A percentile compares a stretch with the other conserved stretches of the same genome.
phyloP scores from a whole-genome alignment of 30 jellyfish, hydroid and myxozoan species.

The Aurelia sp. region DNA sequence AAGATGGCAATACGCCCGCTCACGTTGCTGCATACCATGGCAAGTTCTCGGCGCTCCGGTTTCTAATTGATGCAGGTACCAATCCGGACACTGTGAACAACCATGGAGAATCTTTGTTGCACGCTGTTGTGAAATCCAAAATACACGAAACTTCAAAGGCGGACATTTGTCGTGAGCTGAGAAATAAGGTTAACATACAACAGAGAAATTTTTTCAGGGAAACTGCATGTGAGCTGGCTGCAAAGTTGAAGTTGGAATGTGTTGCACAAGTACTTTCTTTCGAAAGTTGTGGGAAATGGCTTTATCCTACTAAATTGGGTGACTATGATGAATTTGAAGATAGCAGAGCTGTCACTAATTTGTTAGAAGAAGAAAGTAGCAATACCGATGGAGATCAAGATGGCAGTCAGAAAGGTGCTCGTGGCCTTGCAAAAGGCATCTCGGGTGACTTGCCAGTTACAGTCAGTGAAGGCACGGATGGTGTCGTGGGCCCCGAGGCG shows the following conservation, averaged over 20 bases:
- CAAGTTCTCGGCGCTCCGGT: not conserved
- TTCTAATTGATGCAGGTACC: not conserved
- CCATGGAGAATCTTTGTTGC: constrained; percentile 19
- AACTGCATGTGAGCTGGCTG: constrained; percentile 11
- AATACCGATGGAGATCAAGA: too few relatives aligned
- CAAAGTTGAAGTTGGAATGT: not conserved
- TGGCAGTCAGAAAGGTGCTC: too few relatives aligned
- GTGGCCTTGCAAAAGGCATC: too few relatives aligned
- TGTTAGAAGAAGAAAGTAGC: too few relatives aligned
- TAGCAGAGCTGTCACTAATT: too few relatives aligned
- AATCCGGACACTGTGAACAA: not conserved
- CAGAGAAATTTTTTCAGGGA: not conserved
- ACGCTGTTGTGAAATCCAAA: constrained; percentile 11
- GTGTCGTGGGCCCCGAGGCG: too few relatives aligned
- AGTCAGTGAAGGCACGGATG: too few relatives aligned
- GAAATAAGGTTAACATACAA: not conserved
- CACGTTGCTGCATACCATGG: constrained; percentile 40
- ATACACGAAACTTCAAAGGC: not conserved
- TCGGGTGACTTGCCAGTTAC: too few relatives aligned
- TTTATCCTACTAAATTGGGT: not conserved
- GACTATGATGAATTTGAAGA: not conserved
- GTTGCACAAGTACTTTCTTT: not conserved
- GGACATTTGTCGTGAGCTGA: not conserved
- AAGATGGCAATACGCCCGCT: constrained; percentile 28
- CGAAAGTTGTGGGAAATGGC: not conserved